Evolutionary conservation across 2,888 invertebrate species (phyloP).

Genomic region (Amphimallon solstitiale): DNA sequence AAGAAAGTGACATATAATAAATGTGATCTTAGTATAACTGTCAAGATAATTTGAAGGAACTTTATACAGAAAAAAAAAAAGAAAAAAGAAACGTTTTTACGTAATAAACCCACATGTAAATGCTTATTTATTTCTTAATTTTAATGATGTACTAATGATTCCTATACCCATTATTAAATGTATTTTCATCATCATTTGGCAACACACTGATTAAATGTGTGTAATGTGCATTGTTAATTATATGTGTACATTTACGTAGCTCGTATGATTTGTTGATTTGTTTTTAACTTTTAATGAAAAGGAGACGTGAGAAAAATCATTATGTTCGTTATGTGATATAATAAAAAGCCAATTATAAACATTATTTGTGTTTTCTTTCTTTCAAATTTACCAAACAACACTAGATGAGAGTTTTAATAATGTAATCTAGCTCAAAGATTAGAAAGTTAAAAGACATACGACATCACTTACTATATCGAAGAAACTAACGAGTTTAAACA

Average conservation of each 20-base stretch:
- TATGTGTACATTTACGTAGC: slow-evolving; percentile 11
- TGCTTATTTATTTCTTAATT: slow-evolving; percentile 32
- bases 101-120: slow-evolving; percentile 14
- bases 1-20: slow-evolving; percentile 2
- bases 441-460: too few species aligned
- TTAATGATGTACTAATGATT: slow-evolving; percentile 28
- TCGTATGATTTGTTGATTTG: slow-evolving; percentile 5
- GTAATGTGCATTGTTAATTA: neutral
- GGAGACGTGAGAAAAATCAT: neutral
- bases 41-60: neutral
- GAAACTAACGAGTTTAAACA: too few species aligned
- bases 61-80: neutral
- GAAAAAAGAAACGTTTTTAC: slow-evolving; percentile 10
- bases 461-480: too few species aligned
- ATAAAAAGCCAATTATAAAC: slow-evolving; percentile 7
- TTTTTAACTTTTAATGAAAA: neutral
- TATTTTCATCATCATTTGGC: slow-evolving; percentile 13
- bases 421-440: too few species aligned
- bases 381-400: too few species aligned
- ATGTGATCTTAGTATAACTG: slow-evolving; percentile 27
- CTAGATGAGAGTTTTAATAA: too few species aligned
- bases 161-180: slow-evolving; percentile 26
- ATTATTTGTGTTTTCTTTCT: neutral
- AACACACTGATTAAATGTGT: neutral
- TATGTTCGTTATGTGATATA: slow-evolving; percentile 30